Evolutionary conservation across 2,888 invertebrate genomes (phyloP), one percentile per base, ranked within the genome.

Genomic region (Limnephilus rhombicus): DNA sequence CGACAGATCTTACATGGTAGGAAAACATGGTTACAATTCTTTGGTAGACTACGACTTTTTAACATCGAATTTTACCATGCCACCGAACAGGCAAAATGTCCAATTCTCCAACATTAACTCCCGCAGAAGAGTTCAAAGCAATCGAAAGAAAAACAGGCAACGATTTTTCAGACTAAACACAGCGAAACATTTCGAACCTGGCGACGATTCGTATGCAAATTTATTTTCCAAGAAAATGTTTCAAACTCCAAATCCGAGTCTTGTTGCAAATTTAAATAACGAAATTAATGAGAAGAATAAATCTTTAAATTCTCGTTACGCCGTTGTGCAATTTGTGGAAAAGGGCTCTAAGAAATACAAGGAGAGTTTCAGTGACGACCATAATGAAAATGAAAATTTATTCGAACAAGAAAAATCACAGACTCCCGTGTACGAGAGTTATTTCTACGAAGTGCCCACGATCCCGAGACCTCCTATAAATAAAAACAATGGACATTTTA

Each of bases 391-490:
- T 24, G 68, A 68, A 7, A 68, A 68, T 68, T 68, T 9, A 68
- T 68, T 68, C 24, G 24, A 68, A 68, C 9, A 7, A 24, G 68
- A 68, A 7, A n/a, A 68, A 68, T 2, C 24, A 68, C 68, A 68
- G 68, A 68, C 68, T 24, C 68, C 68, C 0, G 68, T 18, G 18
- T n/a, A 89, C 34, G 83, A 85, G 2, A 80, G 80, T 41, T 53
- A 31, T 37, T 86, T 91, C 9, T 92, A 92, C 11, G 92, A 92
- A 92, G 92, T 92, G 29, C 92, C 92, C 2, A 45, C 86, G 31
- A 90, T 92, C 18, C 85, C 90, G 53, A 90, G 90, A 90, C 90
- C 88, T 9, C 68, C 29, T 41, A 49, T 1, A 37, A 87, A 87
- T 68, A 87, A 29, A 31, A 12, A 53, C 15, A 31, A 83, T 12